phyloP scores from a whole-genome alignment of 2,113 vertebrate genomes.

The Chascanopsetta lugubris region DNA sequence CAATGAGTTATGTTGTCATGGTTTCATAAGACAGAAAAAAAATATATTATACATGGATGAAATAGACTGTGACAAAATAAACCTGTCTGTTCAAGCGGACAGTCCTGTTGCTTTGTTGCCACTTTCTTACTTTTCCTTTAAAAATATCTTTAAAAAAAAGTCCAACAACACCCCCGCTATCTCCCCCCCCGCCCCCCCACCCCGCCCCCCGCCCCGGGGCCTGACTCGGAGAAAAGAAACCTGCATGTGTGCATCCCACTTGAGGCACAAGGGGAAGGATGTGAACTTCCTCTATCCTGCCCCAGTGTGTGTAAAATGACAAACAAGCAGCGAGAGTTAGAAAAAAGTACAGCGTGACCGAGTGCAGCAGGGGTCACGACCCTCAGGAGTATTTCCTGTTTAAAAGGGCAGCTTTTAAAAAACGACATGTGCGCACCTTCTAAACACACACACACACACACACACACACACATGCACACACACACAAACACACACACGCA shows the following conservation, averaged over 20 bases:
- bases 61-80: neutral
- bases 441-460: neutral
- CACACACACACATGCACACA: neutral
- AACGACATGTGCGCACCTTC: neutral
- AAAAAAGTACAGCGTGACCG: conserved; percentile 18
- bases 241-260: conserved; percentile 52
- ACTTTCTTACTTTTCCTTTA: conserved; percentile 6
- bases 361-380: conserved; percentile 26
- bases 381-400: conserved; percentile 28
- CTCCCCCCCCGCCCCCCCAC: conserved; percentile 7
- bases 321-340: conserved; percentile 16
- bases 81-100: neutral
- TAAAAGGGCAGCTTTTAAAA: conserved; percentile 2
- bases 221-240: conserved; percentile 62
- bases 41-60: too few relatives aligned
- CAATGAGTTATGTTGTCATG: too few relatives aligned
- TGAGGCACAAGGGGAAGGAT: conserved; percentile 84
- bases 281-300: conserved; percentile 81
- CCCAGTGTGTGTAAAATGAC: conserved; percentile 38
- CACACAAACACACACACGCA: neutral
- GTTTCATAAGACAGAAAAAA: neutral
- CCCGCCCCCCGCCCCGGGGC: too few relatives aligned
- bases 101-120: neutral
- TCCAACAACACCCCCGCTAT: conserved; percentile 44
- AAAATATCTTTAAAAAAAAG: conserved; percentile 3